Conservation (phyloP, 1,140 invertebrate species). For the Luehdorfia chinensis region DNA sequence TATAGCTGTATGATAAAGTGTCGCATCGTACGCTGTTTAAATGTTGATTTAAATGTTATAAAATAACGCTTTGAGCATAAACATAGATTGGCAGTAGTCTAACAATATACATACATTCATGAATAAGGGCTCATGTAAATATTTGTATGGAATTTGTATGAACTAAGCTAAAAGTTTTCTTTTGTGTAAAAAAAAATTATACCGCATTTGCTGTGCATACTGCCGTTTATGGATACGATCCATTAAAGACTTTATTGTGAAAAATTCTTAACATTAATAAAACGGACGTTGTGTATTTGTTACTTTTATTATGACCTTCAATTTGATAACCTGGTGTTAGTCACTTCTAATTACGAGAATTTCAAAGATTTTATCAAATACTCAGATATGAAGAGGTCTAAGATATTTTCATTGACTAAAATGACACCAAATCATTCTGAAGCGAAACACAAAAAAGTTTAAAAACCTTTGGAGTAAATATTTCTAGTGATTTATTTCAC, state of each 20-base stretch:
- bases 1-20: slow-evolving; percentile 16
- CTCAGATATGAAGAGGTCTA: too few species aligned
- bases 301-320: slow-evolving; percentile 36
- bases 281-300: slow-evolving; percentile 59
- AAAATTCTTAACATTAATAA: slow-evolving; percentile 67
- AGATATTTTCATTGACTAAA: too few species aligned
- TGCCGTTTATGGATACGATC: slow-evolving; percentile 71
- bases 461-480: too few species aligned
- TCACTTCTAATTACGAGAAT: too few species aligned
- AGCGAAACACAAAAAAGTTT: too few species aligned
- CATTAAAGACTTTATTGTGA: slow-evolving; percentile 66
- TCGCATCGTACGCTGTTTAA: slow-evolving; percentile 8
- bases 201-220: slow-evolving; percentile 63
- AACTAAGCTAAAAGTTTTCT: slow-evolving; percentile 32
- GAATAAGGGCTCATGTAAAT: slow-evolving; percentile 62
- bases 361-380: too few species aligned
- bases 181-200: slow-evolving; percentile 39
- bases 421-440: too few species aligned
- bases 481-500: too few species aligned
- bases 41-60: slow-evolving; percentile 15
- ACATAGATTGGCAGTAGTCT: not conserved
- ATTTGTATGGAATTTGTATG: slow-evolving; percentile 50
- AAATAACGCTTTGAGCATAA: slow-evolving; percentile 11
- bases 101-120: slow-evolving; percentile 24
- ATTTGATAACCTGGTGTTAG: too few species aligned